Percentiles rank a stretch among this genome's conserved stretches.
Conservation (phyloP, 2,888 invertebrate genomes). For the Baccha elongata region DNA sequence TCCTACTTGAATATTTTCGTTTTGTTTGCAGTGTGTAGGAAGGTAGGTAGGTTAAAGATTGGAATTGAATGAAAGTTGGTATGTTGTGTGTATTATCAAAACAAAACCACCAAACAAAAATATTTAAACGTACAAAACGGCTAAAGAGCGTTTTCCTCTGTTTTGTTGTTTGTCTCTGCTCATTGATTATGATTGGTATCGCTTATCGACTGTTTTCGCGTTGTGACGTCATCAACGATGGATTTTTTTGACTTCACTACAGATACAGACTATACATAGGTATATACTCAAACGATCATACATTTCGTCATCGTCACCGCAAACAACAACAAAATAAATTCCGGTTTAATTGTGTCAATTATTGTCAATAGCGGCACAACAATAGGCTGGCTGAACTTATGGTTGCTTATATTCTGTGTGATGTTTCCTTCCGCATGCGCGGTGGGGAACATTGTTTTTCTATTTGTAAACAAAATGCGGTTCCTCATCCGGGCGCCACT, state of each 20-base stretch:
- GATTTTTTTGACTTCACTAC: no score
- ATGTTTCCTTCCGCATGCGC: conserved; percentile 59
- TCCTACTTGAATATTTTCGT: conserved; percentile 67
- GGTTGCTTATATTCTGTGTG: conserved; percentile 46
- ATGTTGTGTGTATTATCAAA: conserved; percentile 42
- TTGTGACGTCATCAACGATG: background rate
- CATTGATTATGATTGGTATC: background rate
- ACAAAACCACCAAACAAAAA: conserved; percentile 46
- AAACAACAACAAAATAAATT: conserved; percentile 57
- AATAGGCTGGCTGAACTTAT: conserved; percentile 41
- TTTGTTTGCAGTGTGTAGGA: conserved; percentile 38
- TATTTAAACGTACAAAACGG: conserved; percentile 15
- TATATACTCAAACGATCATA: no score
- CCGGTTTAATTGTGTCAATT: conserved; percentile 73
- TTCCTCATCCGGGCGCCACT: conserved; percentile 52
- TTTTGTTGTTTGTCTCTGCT: conserved; percentile 40
- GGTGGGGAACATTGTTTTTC: conserved; percentile 48
- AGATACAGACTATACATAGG: no score
- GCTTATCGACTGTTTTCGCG: no score
- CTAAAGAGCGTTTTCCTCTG: conserved; percentile 49
- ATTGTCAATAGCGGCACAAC: conserved; percentile 58
- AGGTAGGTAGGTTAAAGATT: background rate
- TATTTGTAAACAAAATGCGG: conserved; percentile 65
- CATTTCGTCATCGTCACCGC: conserved; percentile 28
- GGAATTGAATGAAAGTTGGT: conserved; percentile 10